phyloP scores from a whole-genome alignment of 2,113 vertebrate species.

The Alligator sinensis region DNA sequence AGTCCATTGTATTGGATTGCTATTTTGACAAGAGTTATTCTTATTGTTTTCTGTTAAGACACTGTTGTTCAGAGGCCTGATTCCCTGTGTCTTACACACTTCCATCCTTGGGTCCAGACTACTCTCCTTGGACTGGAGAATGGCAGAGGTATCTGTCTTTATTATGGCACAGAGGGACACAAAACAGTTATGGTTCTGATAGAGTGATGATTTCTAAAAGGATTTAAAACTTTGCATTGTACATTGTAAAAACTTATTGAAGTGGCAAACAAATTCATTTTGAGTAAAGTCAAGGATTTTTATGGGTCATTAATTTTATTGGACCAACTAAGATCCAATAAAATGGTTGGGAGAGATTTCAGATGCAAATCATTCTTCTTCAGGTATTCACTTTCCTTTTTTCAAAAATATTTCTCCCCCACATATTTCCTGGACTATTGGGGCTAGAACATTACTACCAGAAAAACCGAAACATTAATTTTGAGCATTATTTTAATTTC shows the following conservation, averaged over 20 bases:
- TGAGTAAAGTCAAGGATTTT: too few relatives aligned
- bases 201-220: background rate
- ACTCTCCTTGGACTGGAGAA: background rate
- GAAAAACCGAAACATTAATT: background rate
- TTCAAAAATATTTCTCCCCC: too few relatives aligned
- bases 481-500: background rate
- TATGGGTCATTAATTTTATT: too few relatives aligned
- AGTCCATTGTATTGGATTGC: background rate
- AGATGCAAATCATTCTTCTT: too few relatives aligned
- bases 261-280: background rate
- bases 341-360: too few relatives aligned
- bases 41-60: background rate
- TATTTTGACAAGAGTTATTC: background rate
- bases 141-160: background rate
- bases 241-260: background rate
- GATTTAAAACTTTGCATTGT: background rate
- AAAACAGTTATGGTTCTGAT: background rate
- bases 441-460: too few relatives aligned
- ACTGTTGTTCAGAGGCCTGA: background rate
- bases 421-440: too few relatives aligned
- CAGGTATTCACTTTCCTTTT: too few relatives aligned
- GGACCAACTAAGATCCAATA: too few relatives aligned
- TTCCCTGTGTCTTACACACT: background rate
- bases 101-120: background rate
- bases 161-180: background rate